Conservation (phyloP, 2,113 vertebrate species). For the Bujurquina vittata region DNA sequence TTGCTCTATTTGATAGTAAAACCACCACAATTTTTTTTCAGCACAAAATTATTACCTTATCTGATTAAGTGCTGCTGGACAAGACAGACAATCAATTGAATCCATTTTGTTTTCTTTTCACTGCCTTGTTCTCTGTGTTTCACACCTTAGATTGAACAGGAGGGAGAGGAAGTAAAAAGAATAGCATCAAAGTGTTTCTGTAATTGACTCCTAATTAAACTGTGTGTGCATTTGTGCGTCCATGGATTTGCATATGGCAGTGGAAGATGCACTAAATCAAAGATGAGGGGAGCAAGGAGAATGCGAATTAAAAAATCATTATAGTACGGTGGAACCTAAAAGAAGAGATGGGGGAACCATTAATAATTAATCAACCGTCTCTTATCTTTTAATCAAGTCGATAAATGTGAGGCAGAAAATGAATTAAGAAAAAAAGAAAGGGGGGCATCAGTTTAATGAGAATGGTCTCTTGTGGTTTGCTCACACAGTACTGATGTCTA, state of each 20-base stretch:
- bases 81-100: slow-evolving; percentile 44
- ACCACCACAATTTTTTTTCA: neutral
- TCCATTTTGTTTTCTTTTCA: slow-evolving; percentile 26
- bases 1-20: neutral
- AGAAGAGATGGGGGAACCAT: slow-evolving; percentile 45
- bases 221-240: slow-evolving; percentile 16
- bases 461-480: slow-evolving; percentile 46
- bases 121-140: slow-evolving; percentile 19
- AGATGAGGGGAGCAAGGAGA: slow-evolving; percentile 36
- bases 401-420: slow-evolving; percentile 58
- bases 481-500: slow-evolving; percentile 9
- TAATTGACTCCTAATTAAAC: slow-evolving; percentile 66
- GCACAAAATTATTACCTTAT: neutral
- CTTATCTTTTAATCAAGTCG: slow-evolving; percentile 73
- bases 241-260: slow-evolving; percentile 28
- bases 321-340: slow-evolving; percentile 23
- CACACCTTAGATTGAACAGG: slow-evolving; percentile 9
- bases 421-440: slow-evolving; percentile 29
- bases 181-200: slow-evolving; percentile 44
- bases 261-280: slow-evolving; percentile 34
- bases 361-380: slow-evolving; percentile 67
- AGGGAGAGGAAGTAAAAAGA: slow-evolving; percentile 24
- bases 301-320: slow-evolving; percentile 27
- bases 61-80: slow-evolving; percentile 17
- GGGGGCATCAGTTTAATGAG: slow-evolving; percentile 38